Evolutionary conservation across 2,113 vertebrate genomes (phyloP).

Genomic region (Noturus placidus): DNA sequence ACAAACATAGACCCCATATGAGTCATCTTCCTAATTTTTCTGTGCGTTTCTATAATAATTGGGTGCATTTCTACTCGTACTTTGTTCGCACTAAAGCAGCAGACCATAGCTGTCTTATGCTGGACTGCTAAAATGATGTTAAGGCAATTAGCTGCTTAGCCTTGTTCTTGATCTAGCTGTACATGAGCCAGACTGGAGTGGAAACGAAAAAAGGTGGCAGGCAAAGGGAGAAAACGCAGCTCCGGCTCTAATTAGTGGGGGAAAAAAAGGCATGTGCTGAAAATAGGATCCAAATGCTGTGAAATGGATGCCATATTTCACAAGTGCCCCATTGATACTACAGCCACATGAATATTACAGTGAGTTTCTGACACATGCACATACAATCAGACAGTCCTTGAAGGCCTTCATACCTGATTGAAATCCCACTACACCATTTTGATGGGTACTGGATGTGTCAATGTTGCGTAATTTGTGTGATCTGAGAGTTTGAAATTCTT

Average conservation of each 20-base stretch:
- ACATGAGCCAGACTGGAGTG: slow-evolving; percentile 38
- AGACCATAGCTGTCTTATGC: slow-evolving; percentile 63
- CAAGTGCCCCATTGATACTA: slow-evolving; percentile 54
- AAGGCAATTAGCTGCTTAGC: slow-evolving; percentile 72
- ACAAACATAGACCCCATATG: background rate
- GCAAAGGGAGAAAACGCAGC: slow-evolving; percentile 50
- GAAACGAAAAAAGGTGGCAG: slow-evolving; percentile 34
- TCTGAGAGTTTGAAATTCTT: slow-evolving; percentile 7
- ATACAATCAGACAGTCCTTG: slow-evolving; percentile 50
- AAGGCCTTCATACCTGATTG: slow-evolving; percentile 25
- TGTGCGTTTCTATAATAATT: background rate
- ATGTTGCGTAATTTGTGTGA: slow-evolving; percentile 11
- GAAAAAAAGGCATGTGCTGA: slow-evolving; percentile 46
- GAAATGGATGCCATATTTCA: slow-evolving; percentile 61
- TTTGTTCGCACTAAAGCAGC: background rate
- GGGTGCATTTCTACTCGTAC: background rate
- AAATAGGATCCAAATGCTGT: slow-evolving; percentile 63
- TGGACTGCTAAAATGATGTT: slow-evolving; percentile 68
- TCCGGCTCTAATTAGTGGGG: slow-evolving; percentile 66
- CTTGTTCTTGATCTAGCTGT: slow-evolving; percentile 59
- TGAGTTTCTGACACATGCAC: slow-evolving; percentile 39
- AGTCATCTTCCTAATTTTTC: background rate
- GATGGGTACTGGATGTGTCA: slow-evolving; percentile 23
- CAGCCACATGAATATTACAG: slow-evolving; percentile 61
- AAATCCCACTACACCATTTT: slow-evolving; percentile 27